These are phyloP conservation scores for Spheniscus mendiculus DNA, from an alignment of 2,113 vertebrate genomes.

Conservation along the genomic window DNA sequence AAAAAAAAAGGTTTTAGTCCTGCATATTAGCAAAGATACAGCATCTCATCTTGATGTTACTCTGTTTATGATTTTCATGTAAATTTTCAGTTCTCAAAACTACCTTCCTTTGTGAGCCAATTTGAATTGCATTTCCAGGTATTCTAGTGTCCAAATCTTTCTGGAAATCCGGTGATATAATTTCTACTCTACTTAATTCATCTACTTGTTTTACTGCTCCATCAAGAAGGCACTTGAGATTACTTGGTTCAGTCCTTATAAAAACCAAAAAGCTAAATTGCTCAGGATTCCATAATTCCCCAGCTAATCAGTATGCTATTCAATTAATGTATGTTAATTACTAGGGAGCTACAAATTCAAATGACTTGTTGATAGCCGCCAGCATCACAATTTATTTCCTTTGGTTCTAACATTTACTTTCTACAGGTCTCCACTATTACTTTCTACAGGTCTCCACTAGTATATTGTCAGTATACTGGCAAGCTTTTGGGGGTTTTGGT, in stretches of 20 bases:
- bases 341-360: background rate
- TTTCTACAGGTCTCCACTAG: background rate
- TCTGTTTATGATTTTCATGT: background rate
- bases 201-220: background rate
- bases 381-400: background rate
- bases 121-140: background rate
- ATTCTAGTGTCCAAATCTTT: background rate
- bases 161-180: background rate
- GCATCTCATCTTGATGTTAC: background rate
- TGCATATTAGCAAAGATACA: background rate
- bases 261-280: background rate
- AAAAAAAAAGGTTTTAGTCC: background rate
- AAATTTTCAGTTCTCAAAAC: background rate
- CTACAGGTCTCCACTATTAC: background rate
- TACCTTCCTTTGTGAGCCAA: background rate
- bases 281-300: background rate
- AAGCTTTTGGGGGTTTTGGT: background rate
- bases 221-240: background rate
- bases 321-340: background rate
- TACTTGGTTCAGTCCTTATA: background rate
- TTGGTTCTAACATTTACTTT: background rate
- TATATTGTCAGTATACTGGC: background rate
- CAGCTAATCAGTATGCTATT: background rate
- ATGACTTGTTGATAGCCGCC: background rate
- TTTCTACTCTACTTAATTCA: background rate